These are phyloP conservation scores for Callyntrura sp. DNA, from an alignment of 2,888 invertebrate genomes.

Conservation along the genomic window DNA sequence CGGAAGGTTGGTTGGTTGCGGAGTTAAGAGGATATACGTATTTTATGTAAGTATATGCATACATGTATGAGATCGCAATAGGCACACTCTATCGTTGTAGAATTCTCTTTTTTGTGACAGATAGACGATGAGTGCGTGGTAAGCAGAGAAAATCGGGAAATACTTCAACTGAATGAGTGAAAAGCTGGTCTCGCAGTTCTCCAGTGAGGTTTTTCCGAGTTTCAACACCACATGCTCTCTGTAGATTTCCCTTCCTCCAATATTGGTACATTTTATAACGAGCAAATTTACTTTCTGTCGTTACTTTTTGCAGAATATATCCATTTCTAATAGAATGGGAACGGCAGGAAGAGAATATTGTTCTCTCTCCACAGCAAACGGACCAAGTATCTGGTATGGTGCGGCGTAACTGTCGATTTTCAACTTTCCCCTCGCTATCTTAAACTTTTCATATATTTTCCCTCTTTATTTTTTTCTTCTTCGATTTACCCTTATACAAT, in stretches of 20 bases:
- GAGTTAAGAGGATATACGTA: conserved; percentile 8
- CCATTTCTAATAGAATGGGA: conserved; percentile 41
- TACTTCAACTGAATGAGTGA: conserved; percentile 49
- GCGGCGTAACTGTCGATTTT: conserved; percentile 41
- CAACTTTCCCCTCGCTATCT: conserved; percentile 32
- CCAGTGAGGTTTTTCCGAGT: neutral
- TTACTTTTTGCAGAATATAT: conserved; percentile 42
- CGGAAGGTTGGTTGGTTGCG: conserved; percentile 10
- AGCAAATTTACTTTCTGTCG: conserved; percentile 63
- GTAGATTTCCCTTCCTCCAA: neutral
- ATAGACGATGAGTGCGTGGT: conserved; percentile 25
- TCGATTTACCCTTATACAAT: neutral
- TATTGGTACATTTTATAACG: conserved; percentile 45
- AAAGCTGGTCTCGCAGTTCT: conserved; percentile 21
- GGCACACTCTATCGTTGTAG: too few species aligned
- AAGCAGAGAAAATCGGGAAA: conserved; percentile 34
- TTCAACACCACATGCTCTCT: neutral
- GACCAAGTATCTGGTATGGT: too few species aligned
- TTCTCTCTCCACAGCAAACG: too few species aligned
- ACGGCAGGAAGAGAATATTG: neutral
- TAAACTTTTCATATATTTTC: neutral
- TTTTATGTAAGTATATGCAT: neutral
- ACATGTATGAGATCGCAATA: conserved; percentile 30
- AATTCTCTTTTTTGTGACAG: conserved; percentile 23
- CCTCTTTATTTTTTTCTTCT: neutral